Conservation (phyloP, 1,140 invertebrate genomes). For the Zaprionus lachaisei region DNA sequence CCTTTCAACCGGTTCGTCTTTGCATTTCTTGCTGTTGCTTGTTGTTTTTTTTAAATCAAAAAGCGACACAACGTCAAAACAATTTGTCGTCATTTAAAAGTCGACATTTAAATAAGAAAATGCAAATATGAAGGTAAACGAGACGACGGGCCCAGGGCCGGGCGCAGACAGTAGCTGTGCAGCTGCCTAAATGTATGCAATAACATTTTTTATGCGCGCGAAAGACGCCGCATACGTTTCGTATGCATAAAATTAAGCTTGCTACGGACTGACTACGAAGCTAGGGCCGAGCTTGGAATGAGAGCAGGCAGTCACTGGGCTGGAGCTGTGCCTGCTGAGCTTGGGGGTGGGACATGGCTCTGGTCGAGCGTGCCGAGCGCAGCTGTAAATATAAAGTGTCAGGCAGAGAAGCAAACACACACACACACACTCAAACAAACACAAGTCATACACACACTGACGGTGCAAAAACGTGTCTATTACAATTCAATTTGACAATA, state of each 20-base stretch:
- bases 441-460: slow-evolving; percentile 22
- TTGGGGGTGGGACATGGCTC: background rate
- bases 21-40: slow-evolving; percentile 38
- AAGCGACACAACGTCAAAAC: slow-evolving; percentile 82
- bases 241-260: slow-evolving; percentile 77
- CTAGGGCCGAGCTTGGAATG: background rate
- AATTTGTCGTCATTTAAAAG: slow-evolving; percentile 83
- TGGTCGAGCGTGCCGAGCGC: slow-evolving; percentile 71
- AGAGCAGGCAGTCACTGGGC: background rate
- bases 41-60: slow-evolving; percentile 69
- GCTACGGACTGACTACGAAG: slow-evolving; percentile 33
- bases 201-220: slow-evolving; percentile 76
- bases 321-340: background rate
- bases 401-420: slow-evolving; percentile 36
- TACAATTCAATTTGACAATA: slow-evolving; percentile 83
- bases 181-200: slow-evolving; percentile 77
- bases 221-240: slow-evolving; percentile 74
- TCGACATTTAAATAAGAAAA: slow-evolving; percentile 83
- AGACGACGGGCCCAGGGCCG: background rate
- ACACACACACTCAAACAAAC: slow-evolving; percentile 17
- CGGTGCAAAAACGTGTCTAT: slow-evolving; percentile 76
- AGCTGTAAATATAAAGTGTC: slow-evolving; percentile 82
- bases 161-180: slow-evolving; percentile 25
- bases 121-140: slow-evolving; percentile 67
- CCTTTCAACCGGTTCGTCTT: slow-evolving; percentile 66